Percentiles rank a stretch among this genome's conserved stretches.
These are phyloP conservation scores for Danio tinwini DNA, from an alignment of 2,797 vertebrate genomes.

Conservation along the genomic window DNA sequence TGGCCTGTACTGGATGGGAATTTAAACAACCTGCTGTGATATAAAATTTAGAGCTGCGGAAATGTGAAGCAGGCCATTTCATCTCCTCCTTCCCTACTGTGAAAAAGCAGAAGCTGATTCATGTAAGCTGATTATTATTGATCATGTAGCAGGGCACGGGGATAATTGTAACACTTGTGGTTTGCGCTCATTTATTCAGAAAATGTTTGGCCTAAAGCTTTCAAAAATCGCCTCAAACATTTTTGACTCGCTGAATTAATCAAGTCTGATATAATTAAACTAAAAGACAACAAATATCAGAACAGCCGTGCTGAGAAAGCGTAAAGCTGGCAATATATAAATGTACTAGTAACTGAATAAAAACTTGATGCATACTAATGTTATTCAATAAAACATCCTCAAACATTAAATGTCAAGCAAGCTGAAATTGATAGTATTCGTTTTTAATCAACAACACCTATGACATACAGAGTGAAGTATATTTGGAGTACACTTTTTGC, in stretches of 20 bases:
- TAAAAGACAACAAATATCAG: background rate
- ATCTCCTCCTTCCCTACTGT: conserved; percentile 11
- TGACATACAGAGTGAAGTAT: background rate
- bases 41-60: conserved; percentile 28
- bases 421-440: background rate
- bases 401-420: background rate
- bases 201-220: background rate
- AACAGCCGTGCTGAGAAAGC: background rate
- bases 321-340: background rate
- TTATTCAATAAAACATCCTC: background rate
- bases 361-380: background rate
- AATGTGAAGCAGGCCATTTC: background rate
- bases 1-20: conserved; percentile 10
- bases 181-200: background rate
- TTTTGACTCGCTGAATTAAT: background rate
- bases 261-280: background rate
- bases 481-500: too few relatives aligned
- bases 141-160: conserved; percentile 19
- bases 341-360: background rate
- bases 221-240: background rate
- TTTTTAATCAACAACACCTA: background rate
- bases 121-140: conserved; percentile 30
- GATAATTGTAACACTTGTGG: conserved; percentile 15
- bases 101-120: conserved; percentile 18
- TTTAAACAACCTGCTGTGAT: conserved; percentile 28